These are phyloP conservation scores for Kuschelorhynchus macadamiae DNA, from an alignment of 2,888 invertebrate genomes.

Conservation along the genomic window DNA sequence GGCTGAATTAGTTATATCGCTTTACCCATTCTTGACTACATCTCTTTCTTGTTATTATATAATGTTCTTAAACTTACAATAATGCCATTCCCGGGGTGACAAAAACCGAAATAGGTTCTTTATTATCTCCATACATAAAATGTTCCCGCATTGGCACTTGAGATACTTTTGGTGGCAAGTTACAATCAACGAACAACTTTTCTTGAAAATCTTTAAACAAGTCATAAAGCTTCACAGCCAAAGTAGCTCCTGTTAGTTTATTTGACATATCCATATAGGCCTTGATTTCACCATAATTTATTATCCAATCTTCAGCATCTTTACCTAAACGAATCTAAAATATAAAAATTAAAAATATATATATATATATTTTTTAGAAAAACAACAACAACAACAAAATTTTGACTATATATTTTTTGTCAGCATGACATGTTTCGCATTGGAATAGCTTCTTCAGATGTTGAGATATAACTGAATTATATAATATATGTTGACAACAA, in stretches of 20 bases:
- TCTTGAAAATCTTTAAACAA: conserved; percentile 77
- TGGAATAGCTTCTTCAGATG: too few species aligned
- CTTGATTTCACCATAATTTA: conserved; percentile 76
- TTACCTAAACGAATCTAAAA: conserved; percentile 70
- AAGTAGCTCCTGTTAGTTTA: conserved; percentile 79
- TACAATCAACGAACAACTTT: conserved; percentile 76
- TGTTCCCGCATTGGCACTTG: conserved; percentile 76
- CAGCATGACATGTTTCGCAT: too few species aligned
- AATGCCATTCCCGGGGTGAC: conserved; percentile 89
- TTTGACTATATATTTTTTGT: too few species aligned
- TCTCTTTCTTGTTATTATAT: too few species aligned
- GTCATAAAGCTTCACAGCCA: conserved; percentile 79
- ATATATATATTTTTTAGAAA: neutral
- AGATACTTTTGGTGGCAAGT: conserved; percentile 72
- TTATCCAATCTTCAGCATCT: conserved; percentile 71
- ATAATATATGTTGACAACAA: too few species aligned
- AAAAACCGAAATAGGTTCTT: conserved; percentile 82
- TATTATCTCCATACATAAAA: conserved; percentile 78
- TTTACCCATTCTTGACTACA: too few species aligned
- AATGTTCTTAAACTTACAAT: conserved; percentile 73
- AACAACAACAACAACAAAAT: neutral
- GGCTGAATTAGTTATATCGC: too few species aligned
- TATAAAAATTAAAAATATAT: neutral
- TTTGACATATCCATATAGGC: conserved; percentile 72
- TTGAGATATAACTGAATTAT: too few species aligned